Percentiles rank a stretch among this genome's conserved stretches.
These are phyloP conservation scores for Ovis canadensis DNA, from an alignment of 2,113 vertebrate genomes.

Conservation along the genomic window DNA sequence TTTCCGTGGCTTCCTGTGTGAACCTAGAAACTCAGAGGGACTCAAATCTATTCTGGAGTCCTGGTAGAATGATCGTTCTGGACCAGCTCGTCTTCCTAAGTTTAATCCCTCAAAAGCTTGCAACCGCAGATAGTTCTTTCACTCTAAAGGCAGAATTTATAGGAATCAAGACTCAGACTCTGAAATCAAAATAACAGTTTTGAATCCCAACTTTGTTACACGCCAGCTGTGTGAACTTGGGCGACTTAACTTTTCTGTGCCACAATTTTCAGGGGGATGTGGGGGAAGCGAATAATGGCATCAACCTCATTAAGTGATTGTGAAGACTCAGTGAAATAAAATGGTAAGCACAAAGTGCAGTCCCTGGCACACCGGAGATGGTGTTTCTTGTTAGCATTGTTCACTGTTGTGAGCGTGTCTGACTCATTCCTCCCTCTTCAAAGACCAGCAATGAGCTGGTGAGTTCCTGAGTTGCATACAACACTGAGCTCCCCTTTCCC, in stretches of 20 bases:
- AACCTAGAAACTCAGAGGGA: background rate
- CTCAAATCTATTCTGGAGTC: background rate
- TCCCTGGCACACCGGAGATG: background rate
- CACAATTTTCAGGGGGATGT: background rate
- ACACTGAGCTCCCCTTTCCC: background rate
- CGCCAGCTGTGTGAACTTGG: background rate
- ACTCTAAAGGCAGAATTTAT: background rate
- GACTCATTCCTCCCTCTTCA: background rate
- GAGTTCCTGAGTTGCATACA: background rate
- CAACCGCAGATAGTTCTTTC: background rate
- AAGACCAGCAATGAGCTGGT: background rate
- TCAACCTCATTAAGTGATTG: background rate
- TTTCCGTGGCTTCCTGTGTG: background rate
- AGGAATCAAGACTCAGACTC: background rate
- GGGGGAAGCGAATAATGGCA: background rate
- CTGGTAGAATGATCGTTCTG: background rate
- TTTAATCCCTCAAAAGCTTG: background rate
- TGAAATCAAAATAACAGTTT: background rate
- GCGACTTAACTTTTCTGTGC: background rate
- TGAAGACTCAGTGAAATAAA: background rate
- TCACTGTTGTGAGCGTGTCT: background rate
- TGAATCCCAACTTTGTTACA: background rate
- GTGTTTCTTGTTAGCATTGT: background rate
- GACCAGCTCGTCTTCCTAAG: background rate
- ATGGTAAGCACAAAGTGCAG: rapidly evolving